Conservation (phyloP, 2,113 vertebrate genomes). For the Gambusia affinis region DNA sequence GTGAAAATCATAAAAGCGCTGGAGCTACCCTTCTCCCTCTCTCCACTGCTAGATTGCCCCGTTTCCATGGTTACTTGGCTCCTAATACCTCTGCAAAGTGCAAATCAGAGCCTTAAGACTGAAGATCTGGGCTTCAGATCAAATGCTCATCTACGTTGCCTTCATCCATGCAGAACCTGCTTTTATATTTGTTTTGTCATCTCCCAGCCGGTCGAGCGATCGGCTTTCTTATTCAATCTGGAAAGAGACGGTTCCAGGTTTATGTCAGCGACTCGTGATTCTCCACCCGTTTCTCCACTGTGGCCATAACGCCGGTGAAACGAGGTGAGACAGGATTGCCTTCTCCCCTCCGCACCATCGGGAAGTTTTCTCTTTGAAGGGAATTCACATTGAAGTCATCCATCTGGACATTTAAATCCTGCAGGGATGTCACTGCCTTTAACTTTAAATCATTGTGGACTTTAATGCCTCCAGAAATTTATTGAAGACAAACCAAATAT, state of each 20-base stretch:
- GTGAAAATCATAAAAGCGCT: conserved; percentile 8
- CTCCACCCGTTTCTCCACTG: not conserved
- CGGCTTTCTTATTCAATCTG: not conserved
- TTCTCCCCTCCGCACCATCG: not conserved
- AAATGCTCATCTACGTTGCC: conserved; percentile 12
- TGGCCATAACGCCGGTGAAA: not conserved
- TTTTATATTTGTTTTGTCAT: conserved; percentile 2
- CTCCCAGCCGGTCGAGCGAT: not conserved
- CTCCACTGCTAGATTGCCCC: not conserved
- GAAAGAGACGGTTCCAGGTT: not conserved
- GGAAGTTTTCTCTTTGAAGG: not conserved
- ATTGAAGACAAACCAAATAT: conserved; percentile 25
- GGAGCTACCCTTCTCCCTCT: conserved; percentile 11
- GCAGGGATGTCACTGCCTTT: not conserved
- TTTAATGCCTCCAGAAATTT: not conserved
- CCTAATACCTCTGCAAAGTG: conserved; percentile 40
- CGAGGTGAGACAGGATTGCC: not conserved
- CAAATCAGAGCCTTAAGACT: conserved; percentile 35
- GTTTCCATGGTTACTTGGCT: conserved; percentile 67
- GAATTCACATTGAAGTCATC: not conserved
- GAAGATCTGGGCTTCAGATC: conserved; percentile 18
- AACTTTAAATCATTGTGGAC: not conserved
- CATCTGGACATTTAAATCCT: conserved; percentile 10
- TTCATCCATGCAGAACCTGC: conserved; percentile 2
- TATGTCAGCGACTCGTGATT: not conserved